Evolutionary conservation across 2,888 invertebrate species (phyloP).

Genomic region (Sesamia inferens): DNA sequence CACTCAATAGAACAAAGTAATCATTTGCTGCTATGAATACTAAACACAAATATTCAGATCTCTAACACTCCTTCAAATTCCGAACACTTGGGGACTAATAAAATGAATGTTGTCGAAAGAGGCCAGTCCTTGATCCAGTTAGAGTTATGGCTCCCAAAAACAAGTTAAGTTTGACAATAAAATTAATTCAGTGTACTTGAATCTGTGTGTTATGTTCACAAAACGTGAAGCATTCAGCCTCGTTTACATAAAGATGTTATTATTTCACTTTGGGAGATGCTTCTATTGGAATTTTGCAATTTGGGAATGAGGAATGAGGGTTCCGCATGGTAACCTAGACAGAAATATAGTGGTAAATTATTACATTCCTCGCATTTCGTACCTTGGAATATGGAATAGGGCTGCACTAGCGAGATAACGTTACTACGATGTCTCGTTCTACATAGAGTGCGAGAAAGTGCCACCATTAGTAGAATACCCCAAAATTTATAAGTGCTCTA

Average conservation of each 20-base stretch:
- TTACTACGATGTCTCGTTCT: constrained; percentile 12
- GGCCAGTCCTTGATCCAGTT: constrained; percentile 58
- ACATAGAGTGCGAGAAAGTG: constrained; percentile 17
- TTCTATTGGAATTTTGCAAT: constrained; percentile 43
- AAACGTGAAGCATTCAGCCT: constrained; percentile 40
- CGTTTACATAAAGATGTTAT: constrained; percentile 59
- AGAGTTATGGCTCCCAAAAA: constrained; percentile 56
- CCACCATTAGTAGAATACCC: constrained; percentile 24
- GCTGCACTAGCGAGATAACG: constrained; percentile 34
- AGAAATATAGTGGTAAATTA: constrained; percentile 43
- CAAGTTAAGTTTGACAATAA: constrained; percentile 68
- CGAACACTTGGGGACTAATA: constrained; percentile 52
- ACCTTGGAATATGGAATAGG: constrained; percentile 21
- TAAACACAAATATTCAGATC: constrained; percentile 23
- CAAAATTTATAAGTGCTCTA: constrained; percentile 29
- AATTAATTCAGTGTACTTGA: constrained; percentile 65
- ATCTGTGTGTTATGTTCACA: constrained; percentile 44
- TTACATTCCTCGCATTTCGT: constrained; percentile 6
- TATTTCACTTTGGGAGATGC: constrained; percentile 45
- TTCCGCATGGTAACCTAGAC: constrained; percentile 39
- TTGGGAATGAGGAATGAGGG: constrained; percentile 30
- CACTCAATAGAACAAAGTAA: not conserved
- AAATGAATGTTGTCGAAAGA: constrained; percentile 46
- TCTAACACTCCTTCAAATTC: constrained; percentile 26
- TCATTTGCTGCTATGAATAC: not conserved